phyloP scores from a whole-genome alignment of 2,888 invertebrate genomes.

The Busseola fusca region DNA sequence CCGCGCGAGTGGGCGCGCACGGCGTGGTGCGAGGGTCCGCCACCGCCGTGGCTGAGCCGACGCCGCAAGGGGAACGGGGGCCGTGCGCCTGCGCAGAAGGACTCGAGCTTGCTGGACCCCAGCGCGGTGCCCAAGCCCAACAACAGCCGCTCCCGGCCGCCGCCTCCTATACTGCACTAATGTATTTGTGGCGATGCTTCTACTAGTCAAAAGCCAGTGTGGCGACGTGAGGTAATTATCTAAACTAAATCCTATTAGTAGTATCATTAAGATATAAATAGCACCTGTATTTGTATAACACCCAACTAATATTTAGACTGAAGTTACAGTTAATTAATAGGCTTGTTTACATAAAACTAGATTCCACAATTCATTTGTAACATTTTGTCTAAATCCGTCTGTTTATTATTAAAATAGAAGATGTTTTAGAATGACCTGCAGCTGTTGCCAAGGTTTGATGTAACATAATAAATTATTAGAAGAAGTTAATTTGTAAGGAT shows the following conservation, averaged over 20 bases:
- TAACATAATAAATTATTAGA: constrained; percentile 19
- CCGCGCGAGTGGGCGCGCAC: constrained; percentile 92
- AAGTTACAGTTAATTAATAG: constrained; percentile 9
- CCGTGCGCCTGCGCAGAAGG: constrained; percentile 57
- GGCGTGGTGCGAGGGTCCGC: constrained; percentile 90
- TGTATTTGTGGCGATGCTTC: constrained; percentile 70
- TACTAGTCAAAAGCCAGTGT: constrained; percentile 87
- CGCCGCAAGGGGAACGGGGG: constrained; percentile 67
- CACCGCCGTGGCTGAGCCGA: constrained; percentile 81
- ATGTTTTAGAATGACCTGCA: constrained; percentile 32
- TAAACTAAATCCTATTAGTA: neutral
- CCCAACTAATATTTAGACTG: constrained; percentile 8
- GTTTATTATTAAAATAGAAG: constrained; percentile 49
- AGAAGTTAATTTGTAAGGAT: constrained; percentile 14
- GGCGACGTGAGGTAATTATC: constrained; percentile 79
- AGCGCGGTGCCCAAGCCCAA: constrained; percentile 76
- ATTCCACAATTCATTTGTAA: constrained; percentile 29
- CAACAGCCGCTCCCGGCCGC: constrained; percentile 80
- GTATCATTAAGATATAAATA: constrained; percentile 9
- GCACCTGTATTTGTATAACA: neutral
- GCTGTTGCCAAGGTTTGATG: constrained; percentile 33
- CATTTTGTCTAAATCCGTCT: constrained; percentile 31
- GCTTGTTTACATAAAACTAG: constrained; percentile 20
- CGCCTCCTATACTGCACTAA: constrained; percentile 84
- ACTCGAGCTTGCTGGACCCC: constrained; percentile 71